Conservation (phyloP, 2,113 vertebrate genomes). For the Eulacestoma nigropectus region DNA sequence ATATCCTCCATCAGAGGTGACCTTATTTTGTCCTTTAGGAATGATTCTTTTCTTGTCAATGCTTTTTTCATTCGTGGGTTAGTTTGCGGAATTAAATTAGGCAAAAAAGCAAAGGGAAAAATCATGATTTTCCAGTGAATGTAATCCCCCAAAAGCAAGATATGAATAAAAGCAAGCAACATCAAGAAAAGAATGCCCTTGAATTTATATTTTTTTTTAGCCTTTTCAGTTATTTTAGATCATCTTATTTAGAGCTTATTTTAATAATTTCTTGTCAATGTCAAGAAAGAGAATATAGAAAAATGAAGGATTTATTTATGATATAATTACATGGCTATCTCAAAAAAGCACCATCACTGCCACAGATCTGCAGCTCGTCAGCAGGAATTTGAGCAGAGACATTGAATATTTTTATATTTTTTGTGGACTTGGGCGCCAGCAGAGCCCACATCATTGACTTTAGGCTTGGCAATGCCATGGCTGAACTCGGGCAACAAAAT, state of each 20-base stretch:
- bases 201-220: background rate
- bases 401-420: background rate
- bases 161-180: background rate
- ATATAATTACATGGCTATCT: background rate
- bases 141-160: background rate
- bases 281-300: background rate
- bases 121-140: background rate
- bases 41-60: background rate
- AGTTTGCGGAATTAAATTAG: background rate
- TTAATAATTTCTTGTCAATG: conserved; percentile 6
- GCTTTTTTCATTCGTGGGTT: background rate
- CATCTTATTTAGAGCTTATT: background rate
- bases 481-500: background rate
- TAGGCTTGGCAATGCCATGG: background rate
- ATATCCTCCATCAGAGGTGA: background rate
- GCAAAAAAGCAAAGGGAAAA: background rate
- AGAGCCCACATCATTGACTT: background rate
- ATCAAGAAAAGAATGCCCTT: background rate
- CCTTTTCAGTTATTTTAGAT: conserved; percentile 19
- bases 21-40: background rate
- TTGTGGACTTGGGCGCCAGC: background rate
- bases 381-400: background rate
- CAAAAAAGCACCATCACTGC: background rate
- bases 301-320: background rate
- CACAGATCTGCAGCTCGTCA: background rate